Conservation (phyloP, 2,113 vertebrate genomes). For the Oreamnos americanus region DNA sequence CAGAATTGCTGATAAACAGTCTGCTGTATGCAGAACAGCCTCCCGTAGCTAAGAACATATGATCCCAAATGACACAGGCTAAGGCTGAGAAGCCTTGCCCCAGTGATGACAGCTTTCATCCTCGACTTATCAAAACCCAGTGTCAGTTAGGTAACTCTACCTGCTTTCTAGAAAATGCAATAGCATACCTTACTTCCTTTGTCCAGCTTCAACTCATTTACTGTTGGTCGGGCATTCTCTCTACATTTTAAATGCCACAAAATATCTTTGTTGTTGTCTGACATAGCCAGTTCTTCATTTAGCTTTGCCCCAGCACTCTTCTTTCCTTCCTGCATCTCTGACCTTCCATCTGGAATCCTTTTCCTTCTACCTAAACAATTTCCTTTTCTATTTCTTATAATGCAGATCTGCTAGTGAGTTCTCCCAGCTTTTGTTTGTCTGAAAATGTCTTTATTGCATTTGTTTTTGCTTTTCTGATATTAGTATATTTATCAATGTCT, state of each 20-base stretch:
- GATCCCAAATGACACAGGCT: not conserved
- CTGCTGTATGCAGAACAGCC: not conserved
- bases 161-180: not conserved
- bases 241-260: not conserved
- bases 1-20: not conserved
- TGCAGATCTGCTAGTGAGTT: not conserved
- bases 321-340: not conserved
- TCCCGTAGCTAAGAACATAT: not conserved
- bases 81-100: not conserved
- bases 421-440: not conserved
- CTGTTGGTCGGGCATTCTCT: not conserved
- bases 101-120: not conserved
- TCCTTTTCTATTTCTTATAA: constrained; percentile 19
- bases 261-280: not conserved
- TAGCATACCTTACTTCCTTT: not conserved
- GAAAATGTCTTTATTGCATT: constrained; percentile 21
- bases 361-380: not conserved
- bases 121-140: not conserved
- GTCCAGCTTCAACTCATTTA: not conserved
- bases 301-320: not conserved
- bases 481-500: not conserved
- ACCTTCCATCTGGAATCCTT: constrained; percentile 51
- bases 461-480: not conserved
- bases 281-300: not conserved
- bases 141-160: not conserved